phyloP scores from a whole-genome alignment of 1,140 invertebrate species.

The Drosophila tsacasi region DNA sequence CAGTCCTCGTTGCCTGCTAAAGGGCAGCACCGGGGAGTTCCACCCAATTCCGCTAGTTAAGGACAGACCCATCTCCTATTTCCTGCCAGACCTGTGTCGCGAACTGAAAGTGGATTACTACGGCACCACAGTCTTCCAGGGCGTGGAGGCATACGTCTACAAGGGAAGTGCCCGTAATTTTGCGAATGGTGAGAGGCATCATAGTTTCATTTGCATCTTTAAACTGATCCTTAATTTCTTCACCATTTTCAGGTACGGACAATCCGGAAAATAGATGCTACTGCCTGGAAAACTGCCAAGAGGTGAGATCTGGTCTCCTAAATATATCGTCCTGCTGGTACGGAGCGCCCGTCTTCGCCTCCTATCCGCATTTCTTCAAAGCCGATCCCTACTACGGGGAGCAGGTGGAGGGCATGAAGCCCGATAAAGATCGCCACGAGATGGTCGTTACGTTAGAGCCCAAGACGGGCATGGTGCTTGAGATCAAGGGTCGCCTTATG shows the following conservation, averaged over 20 bases:
- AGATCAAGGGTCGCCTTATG: constrained; percentile 90
- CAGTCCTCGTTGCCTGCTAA: constrained; percentile 87
- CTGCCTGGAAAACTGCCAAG: constrained; percentile 52
- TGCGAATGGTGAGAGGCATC: constrained; percentile 87
- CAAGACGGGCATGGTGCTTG: constrained; percentile 89
- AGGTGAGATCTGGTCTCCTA: constrained; percentile 60
- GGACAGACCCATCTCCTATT: constrained; percentile 87
- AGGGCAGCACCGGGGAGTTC: constrained; percentile 91
- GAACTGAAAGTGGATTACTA: constrained; percentile 87
- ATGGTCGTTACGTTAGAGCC: constrained; percentile 91
- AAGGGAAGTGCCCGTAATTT: constrained; percentile 86
- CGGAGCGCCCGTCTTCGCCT: constrained; percentile 90
- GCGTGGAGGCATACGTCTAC: constrained; percentile 87
- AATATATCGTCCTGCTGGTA: constrained; percentile 69
- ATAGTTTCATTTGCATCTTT: not conserved
- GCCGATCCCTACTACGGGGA: constrained; percentile 89
- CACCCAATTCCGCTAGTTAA: constrained; percentile 88
- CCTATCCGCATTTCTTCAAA: constrained; percentile 94
- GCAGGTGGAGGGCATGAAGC: constrained; percentile 89
- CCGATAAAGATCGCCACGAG: constrained; percentile 89
- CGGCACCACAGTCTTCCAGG: constrained; percentile 85
- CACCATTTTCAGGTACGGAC: constrained; percentile 44
- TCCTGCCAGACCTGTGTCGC: constrained; percentile 90
- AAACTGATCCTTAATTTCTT: not conserved
- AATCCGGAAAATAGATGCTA: constrained; percentile 60